Percentiles rank a stretch among this genome's conserved stretches.
phyloP scores from a whole-genome alignment of 2,797 vertebrate species.

The Notamacropus eugenii region DNA sequence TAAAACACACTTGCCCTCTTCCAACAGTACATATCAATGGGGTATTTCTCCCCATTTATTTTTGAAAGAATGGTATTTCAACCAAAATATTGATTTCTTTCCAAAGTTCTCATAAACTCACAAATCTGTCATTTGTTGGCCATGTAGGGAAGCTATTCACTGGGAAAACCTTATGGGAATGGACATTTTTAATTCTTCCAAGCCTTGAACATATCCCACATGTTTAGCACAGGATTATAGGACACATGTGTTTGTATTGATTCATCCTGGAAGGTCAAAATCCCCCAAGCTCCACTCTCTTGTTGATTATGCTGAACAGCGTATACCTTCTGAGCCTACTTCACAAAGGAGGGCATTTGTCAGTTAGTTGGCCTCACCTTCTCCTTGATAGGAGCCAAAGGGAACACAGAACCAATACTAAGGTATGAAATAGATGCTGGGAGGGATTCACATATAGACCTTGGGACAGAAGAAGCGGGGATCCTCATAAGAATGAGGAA shows the following conservation, averaged over 20 bases:
- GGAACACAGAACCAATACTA: constrained; percentile 25
- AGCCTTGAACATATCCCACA: neutral
- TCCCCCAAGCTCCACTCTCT: neutral
- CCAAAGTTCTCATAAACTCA: neutral
- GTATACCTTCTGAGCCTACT: neutral
- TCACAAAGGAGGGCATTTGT: neutral
- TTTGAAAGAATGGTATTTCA: constrained; percentile 44
- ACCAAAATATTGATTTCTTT: neutral
- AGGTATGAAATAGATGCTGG: constrained; percentile 20
- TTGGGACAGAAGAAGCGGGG: neutral
- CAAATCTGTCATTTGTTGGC: constrained; percentile 11
- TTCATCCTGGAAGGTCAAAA: neutral
- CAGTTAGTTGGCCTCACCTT: constrained; percentile 33
- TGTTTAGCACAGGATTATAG: neutral
- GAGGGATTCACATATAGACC: constrained; percentile 37
- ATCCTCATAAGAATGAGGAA: constrained; percentile 52
- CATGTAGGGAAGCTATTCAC: constrained; percentile 14
- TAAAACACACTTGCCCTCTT: constrained; percentile 36
- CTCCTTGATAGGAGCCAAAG: neutral
- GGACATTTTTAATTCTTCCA: neutral
- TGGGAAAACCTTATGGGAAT: neutral
- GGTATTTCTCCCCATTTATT: constrained; percentile 44
- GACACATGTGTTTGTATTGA: constrained; percentile 1
- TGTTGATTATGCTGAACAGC: constrained; percentile 4
- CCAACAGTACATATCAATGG: constrained; percentile 33